Evolutionary conservation across 2,113 vertebrate species (phyloP), one percentile per base, ranked within the genome.

Genomic region (Holacanthus passer): DNA sequence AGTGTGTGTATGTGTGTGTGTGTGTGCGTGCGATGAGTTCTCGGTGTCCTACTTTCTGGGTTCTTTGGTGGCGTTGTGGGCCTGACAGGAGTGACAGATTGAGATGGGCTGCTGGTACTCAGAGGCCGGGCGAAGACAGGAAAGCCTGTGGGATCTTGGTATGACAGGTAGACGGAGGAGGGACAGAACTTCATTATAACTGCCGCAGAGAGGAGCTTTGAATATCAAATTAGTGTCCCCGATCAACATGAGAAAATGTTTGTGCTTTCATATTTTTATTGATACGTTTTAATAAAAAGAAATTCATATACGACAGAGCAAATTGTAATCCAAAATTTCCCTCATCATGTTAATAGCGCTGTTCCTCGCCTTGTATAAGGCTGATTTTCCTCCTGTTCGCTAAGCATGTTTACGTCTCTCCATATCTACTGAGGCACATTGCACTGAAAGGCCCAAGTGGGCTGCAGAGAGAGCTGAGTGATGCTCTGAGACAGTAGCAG

Each of bases 51-150:
- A 93, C 87, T 94, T 94, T 92, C 88, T 12, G 77, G 82, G 76
- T 83, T 91, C 81, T 90, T 87, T 81, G 87, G 90, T 92, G 90
- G 90, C 77, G 76, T 76, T 88, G 79, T 70, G 82, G 90, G 89
- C 69, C 77, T 89, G 89, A 90, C 91, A 88, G 90, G 41, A 86
- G 90, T 92, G 93, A 93, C 90, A 90, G 92, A 93, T 90, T 89
- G 89, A 92, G 90, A 91, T 81, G 89, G 89, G 90, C 90, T 88
- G 87, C 87, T 84, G 92, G 89, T 89, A 75, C 88, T 91, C 72
- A 63, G 91, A 86, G 90, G 87, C 76, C 90, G 70, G 70, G 80
- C 74, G 69, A 89, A 89, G 91, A 92, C 90, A 87, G 87, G 71
- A 91, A 91, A 88, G 81, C 92, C 92, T 82, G 76, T 45, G 90